Evolutionary conservation across 1,140 invertebrate genomes (phyloP).

Genomic region (Pseudomyrmex gracilis): DNA sequence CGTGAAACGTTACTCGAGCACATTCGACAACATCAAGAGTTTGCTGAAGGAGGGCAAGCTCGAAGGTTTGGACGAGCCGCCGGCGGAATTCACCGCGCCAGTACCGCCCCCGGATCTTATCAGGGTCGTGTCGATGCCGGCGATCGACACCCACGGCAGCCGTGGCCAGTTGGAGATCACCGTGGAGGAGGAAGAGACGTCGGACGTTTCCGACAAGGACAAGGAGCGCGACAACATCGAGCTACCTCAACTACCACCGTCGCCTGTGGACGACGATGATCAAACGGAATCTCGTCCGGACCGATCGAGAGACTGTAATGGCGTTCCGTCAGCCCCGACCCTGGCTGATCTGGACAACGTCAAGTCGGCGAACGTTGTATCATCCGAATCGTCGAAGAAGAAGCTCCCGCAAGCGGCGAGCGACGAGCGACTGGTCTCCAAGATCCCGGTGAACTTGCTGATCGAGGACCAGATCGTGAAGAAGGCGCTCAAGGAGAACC

Average conservation of each 20-base stretch:
- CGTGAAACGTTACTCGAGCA: slow-evolving; percentile 90
- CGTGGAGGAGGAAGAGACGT: slow-evolving; percentile 79
- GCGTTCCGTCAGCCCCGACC: slow-evolving; percentile 34
- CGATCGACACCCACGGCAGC: slow-evolving; percentile 85
- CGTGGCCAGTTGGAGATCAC: slow-evolving; percentile 76
- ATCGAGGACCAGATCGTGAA: slow-evolving; percentile 84
- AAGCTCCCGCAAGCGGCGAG: background rate
- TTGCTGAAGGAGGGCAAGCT: slow-evolving; percentile 87
- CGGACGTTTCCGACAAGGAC: slow-evolving; percentile 78
- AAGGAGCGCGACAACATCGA: slow-evolving; percentile 68
- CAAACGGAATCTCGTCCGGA: slow-evolving; percentile 1
- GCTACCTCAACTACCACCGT: slow-evolving; percentile 46
- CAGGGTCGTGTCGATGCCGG: slow-evolving; percentile 89
- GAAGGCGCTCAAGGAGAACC: slow-evolving; percentile 83
- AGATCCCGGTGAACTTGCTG: slow-evolving; percentile 82
- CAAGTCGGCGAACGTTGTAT: slow-evolving; percentile 56
- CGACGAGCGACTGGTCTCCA: slow-evolving; percentile 73
- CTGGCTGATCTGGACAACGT: background rate
- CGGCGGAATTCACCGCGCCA: slow-evolving; percentile 85
- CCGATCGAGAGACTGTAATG: slow-evolving; percentile 74
- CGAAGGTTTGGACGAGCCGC: slow-evolving; percentile 86
- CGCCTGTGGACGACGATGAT: slow-evolving; percentile 58
- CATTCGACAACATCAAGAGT: slow-evolving; percentile 92
- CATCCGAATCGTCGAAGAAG: slow-evolving; percentile 60
- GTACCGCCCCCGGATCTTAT: slow-evolving; percentile 88